phyloP scores from a whole-genome alignment of 92 coral and sea anemone species.

The Ricordea florida region DNA sequence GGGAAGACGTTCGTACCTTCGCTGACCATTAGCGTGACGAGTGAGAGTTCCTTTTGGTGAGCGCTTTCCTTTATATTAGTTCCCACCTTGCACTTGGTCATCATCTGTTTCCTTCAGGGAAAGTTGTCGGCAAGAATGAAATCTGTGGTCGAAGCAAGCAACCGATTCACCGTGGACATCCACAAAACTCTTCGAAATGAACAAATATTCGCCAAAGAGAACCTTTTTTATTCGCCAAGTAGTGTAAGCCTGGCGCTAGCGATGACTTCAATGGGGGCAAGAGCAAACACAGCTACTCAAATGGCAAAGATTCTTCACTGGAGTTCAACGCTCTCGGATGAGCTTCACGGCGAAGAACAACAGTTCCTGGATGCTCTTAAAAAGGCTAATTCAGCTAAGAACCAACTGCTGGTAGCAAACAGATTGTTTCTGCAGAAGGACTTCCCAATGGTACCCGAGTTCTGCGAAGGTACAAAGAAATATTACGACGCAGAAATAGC shows the following conservation, averaged over 20 bases:
- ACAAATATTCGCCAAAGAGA: conserved; percentile 3
- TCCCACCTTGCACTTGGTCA: no score
- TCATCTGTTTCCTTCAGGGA: no score
- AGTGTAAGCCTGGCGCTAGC: conserved; percentile 77
- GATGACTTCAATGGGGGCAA: conserved; percentile 85
- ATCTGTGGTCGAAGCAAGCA: no score
- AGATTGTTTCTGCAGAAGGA: conserved; percentile 65
- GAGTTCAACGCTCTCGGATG: conserved; percentile 21
- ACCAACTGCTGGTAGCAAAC: conserved; percentile 70
- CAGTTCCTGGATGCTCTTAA: conserved; percentile 47
- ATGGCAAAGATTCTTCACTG: conserved; percentile 72
- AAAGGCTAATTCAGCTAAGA: conserved; percentile 43
- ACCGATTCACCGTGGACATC: conserved; percentile 65
- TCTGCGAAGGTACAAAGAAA: conserved; percentile 40
- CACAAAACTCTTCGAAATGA: conserved; percentile 34
- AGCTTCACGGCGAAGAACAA: conserved; percentile 58
- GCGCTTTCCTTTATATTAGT: no score
- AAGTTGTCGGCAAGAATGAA: no score
- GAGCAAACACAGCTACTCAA: conserved; percentile 73
- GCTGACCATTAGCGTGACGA: no score
- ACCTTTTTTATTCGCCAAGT: conserved; percentile 79
- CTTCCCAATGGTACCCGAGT: conserved; percentile 57
- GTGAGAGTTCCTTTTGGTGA: no score
- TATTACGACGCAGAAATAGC: conserved; percentile 73
- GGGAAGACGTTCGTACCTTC: no score